Base-by-base conservation (phyloP, 1,140 invertebrate species). In the Neotoxoptera formosana region DNA sequence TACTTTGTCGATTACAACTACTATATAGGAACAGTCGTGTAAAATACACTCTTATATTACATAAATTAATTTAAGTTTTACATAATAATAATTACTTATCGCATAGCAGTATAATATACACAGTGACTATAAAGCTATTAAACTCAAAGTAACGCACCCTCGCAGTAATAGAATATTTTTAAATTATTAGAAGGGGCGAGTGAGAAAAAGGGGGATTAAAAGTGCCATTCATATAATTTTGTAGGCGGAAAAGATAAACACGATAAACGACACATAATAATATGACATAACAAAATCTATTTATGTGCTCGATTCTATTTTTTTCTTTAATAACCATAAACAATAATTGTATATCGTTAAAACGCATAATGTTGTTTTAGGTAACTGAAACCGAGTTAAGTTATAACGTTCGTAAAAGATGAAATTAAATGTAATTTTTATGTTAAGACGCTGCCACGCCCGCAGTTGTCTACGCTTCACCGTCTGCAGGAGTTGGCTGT, bases 221-320 rank as follows among this genome's bases (percentile, higher is more conserved):
- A 89, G 87, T 89, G 30, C 25, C 87, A 89, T 89, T 89, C 56
- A 53, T 89, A 36, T 89, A 89, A 89, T 56, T 48, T 56, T 21
- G 51, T 53, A 56, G 87, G 51, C 48, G 34, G 87, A 89, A 56
- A 53, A 89, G 51, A 89, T 56, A 89, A 56, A 89, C 87, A 89
- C 34, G 41, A 56, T 89, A 89, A 89, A 89, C 51, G 51, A 89
- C 87, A 20, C n/a, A n/a, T 89, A 51, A 47, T 23, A 51, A 48
- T 48, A 7, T 23, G 56, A 89, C 34, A 56, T 89, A 9, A 56
- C 21, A 89, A 36, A n/a, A 89, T 56, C 17, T 89, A 89, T 56
- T 89, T 88, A 89, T 21, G 86, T 48, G 47, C 21, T 88, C 45
- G 48, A 23, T 51, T 48, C n/a, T n/a, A n/a, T 88, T 30, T 51